Evolutionary conservation across 1,140 invertebrate species (phyloP).

Genomic region (Drosophila bifasciata): DNA sequence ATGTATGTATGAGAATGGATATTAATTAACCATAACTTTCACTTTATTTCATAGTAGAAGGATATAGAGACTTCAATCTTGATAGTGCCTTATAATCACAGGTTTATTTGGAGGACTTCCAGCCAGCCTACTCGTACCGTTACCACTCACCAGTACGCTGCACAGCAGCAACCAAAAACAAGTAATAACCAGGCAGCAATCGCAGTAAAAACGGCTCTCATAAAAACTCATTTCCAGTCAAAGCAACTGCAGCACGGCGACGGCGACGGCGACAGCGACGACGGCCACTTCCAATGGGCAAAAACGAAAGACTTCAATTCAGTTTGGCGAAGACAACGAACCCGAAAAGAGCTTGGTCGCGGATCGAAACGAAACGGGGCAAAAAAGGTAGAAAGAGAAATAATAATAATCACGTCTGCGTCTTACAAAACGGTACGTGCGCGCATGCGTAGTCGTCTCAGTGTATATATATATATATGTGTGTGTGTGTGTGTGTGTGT

Average conservation of each 20-base stretch:
- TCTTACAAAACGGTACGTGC: conserved; percentile 74
- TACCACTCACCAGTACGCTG: conserved; percentile 22
- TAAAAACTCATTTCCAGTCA: conserved; percentile 64
- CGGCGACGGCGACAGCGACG: conserved; percentile 22
- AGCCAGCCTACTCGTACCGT: conserved; percentile 22
- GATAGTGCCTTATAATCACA: background rate
- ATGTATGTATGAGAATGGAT: no score
- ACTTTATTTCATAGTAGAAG: background rate
- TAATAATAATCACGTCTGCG: conserved; percentile 45
- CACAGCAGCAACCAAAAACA: conserved; percentile 8
- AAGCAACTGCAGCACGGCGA: conserved; percentile 21
- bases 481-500: conserved; percentile 16
- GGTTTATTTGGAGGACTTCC: conserved; percentile 16
- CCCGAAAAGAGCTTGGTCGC: conserved; percentile 73
- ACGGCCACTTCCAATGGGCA: conserved; percentile 73
- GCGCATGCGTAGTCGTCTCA: conserved; percentile 68
- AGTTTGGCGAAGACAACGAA: conserved; percentile 84
- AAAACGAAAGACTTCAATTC: conserved; percentile 84
- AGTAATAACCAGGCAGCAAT: conserved; percentile 35
- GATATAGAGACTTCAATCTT: background rate
- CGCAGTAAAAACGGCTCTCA: conserved; percentile 30
- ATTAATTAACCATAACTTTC: no score
- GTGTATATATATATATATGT: no score
- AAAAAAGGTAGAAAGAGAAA: conserved; percentile 50
- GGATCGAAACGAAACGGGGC: conserved; percentile 47